Conservation (phyloP, 2,797 vertebrate genomes). For the Premnoplex brunnescens region DNA sequence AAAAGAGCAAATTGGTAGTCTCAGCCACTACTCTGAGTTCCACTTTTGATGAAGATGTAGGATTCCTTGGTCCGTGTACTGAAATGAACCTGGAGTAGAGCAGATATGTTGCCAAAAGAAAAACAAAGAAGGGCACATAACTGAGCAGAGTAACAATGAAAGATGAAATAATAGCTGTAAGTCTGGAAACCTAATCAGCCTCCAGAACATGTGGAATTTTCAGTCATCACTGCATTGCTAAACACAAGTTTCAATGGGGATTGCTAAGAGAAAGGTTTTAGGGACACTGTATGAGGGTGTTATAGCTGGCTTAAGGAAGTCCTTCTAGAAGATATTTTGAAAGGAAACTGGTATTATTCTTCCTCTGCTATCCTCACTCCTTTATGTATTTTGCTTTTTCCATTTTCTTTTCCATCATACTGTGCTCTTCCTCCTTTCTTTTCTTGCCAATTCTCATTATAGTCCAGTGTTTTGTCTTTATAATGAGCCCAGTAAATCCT, state of each 20-base stretch:
- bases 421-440: background rate
- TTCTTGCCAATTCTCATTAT: background rate
- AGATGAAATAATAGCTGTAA: constrained; percentile 47
- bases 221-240: background rate
- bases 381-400: background rate
- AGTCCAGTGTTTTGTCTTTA: background rate
- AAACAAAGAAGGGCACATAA: constrained; percentile 34
- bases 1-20: background rate
- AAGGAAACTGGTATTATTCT: background rate
- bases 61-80: background rate
- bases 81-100: background rate
- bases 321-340: background rate
- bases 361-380: background rate
- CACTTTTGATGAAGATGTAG: background rate
- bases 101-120: background rate
- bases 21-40: background rate
- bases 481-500: background rate
- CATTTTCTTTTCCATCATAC: background rate
- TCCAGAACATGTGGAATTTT: constrained; percentile 53
- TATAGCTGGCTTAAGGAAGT: background rate
- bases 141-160: constrained; percentile 36
- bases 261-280: background rate
- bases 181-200: constrained; percentile 23
- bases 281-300: background rate
- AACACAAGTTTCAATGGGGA: background rate